Evolutionary conservation across 2,888 invertebrate species (phyloP).

Genomic region (Microctonus hyperodae): DNA sequence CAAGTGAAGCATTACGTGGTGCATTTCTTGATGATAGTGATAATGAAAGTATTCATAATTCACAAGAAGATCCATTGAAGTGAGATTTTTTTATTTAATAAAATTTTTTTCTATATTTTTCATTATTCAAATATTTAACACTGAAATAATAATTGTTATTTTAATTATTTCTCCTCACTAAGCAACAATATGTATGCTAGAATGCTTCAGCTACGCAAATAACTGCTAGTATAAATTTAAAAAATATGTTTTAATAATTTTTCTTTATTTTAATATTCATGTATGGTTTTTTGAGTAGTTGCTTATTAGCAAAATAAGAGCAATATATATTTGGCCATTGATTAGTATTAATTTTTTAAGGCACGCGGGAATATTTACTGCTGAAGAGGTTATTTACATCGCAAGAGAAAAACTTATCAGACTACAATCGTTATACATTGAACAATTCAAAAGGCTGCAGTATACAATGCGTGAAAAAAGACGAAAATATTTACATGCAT

Average conservation of each 20-base stretch:
- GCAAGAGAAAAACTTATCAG: conserved; percentile 78
- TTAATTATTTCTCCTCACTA: no score
- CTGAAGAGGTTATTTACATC: conserved; percentile 84
- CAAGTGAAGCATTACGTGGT: conserved; percentile 71
- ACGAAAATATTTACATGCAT: conserved; percentile 74
- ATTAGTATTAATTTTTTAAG: conserved; percentile 66
- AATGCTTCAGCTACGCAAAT: conserved; percentile 56
- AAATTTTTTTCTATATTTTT: conserved; percentile 3
- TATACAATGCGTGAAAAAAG: conserved; percentile 76
- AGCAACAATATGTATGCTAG: conserved; percentile 43
- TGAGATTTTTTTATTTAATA: conserved; percentile 58
- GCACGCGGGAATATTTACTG: conserved; percentile 87
- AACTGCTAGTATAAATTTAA: conserved; percentile 28
- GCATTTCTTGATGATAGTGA: conserved; percentile 76
- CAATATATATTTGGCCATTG: conserved; percentile 12
- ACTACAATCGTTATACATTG: conserved; percentile 82
- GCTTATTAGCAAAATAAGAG: conserved; percentile 48
- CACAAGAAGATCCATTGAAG: conserved; percentile 79
- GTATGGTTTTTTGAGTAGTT: conserved; percentile 43
- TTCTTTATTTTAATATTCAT: not conserved
- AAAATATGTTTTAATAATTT: no score
- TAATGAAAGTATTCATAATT: conserved; percentile 79
- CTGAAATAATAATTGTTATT: not conserved
- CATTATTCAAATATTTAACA: not conserved
- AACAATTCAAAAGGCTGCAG: conserved; percentile 81